Conservation (phyloP, 2,113 vertebrate genomes). For the Gallinago jamesoni region DNA sequence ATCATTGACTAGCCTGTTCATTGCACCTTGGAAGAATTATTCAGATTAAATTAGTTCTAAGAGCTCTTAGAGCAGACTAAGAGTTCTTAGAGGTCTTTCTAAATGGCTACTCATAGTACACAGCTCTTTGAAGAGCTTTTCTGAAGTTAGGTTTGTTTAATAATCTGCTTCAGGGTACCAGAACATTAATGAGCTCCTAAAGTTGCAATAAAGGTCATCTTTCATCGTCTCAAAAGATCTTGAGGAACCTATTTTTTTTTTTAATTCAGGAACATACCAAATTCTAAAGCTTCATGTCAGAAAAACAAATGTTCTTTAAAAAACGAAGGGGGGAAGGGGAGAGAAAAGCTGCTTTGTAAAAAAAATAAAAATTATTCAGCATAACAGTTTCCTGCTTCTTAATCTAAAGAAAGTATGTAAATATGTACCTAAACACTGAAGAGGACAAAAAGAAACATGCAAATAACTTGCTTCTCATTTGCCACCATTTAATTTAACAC, state of each 20-base stretch:
- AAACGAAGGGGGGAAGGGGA: neutral
- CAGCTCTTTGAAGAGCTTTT: neutral
- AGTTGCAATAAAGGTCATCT: neutral
- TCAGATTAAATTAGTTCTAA: neutral
- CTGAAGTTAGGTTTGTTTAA: neutral
- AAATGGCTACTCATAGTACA: neutral
- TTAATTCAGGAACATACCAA: neutral
- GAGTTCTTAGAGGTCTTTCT: neutral
- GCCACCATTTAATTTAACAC: neutral
- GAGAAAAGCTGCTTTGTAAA: neutral
- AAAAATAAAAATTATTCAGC: neutral
- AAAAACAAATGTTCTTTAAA: neutral
- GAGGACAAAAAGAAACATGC: neutral
- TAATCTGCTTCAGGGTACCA: neutral
- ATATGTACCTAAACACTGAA: neutral
- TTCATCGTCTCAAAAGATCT: neutral
- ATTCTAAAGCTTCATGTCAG: neutral
- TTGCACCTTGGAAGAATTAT: neutral
- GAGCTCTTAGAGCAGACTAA: neutral
- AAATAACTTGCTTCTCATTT: neutral
- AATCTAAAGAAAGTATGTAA: neutral
- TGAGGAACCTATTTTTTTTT: neutral
- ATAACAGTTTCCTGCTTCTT: neutral
- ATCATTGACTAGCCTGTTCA: neutral
- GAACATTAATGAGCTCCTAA: neutral